phyloP scores from a whole-genome alignment of 2,797 vertebrate genomes.

The Tauraco hartlaubi region DNA sequence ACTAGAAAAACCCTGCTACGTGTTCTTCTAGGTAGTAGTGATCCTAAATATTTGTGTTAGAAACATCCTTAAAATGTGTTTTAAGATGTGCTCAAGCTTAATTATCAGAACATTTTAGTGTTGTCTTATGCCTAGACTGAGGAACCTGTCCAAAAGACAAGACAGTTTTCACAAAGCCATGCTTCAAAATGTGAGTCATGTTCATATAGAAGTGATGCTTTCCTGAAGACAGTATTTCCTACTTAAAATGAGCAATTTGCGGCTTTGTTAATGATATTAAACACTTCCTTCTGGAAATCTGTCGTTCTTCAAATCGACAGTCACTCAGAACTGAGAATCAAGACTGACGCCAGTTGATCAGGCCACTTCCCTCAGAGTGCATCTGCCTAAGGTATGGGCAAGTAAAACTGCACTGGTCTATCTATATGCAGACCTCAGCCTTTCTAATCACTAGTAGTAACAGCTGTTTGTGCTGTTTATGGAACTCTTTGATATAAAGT shows the following conservation, averaged over 20 bases:
- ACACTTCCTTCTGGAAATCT: not conserved
- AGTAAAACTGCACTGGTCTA: not conserved
- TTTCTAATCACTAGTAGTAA: not conserved
- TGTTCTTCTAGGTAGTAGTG: not conserved
- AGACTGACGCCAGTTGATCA: not conserved
- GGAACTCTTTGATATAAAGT: not conserved
- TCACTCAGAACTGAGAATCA: not conserved
- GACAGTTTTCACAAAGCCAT: not conserved
- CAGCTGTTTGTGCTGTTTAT: not conserved
- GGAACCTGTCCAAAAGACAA: not conserved
- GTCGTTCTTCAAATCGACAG: not conserved
- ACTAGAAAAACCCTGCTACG: not conserved
- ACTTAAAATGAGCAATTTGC: not conserved
- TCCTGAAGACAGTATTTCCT: not conserved
- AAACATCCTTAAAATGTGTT: not conserved
- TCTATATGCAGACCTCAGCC: fast-evolving
- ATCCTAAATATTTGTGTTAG: not conserved
- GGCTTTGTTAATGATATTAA: not conserved
- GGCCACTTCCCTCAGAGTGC: not conserved
- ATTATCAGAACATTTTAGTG: not conserved
- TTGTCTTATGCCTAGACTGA: fast-evolving
- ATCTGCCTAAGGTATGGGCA: fast-evolving
- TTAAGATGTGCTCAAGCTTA: not conserved
- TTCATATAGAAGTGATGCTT: not conserved
- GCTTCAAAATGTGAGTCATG: not conserved